A percentile compares a stretch with the other conserved stretches of the same genome.
Conservation (phyloP, 2,888 invertebrate species). For the Dastarcus helophoroides region DNA sequence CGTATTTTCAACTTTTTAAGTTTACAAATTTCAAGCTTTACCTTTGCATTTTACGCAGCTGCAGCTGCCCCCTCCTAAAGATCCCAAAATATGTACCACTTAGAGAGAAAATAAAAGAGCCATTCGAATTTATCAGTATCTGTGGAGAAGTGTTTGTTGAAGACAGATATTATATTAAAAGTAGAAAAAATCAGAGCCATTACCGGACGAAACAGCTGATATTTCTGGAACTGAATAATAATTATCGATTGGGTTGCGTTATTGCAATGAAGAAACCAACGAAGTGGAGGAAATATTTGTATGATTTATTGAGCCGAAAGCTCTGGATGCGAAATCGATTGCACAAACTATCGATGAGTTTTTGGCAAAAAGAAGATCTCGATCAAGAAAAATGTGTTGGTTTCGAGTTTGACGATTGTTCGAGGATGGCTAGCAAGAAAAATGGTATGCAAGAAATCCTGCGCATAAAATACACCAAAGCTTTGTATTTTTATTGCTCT, state of each 20-base stretch:
- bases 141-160: conserved; percentile 21
- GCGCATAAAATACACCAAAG: conserved; percentile 18
- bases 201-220: conserved; percentile 21
- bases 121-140: conserved; percentile 21
- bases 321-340: conserved; percentile 18
- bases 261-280: conserved; percentile 17
- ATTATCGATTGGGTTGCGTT: conserved; percentile 20
- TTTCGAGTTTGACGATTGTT: conserved; percentile 21
- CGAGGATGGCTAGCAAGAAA: conserved; percentile 21
- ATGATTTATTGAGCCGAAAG: conserved; percentile 19
- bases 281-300: conserved; percentile 21
- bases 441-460: conserved; percentile 21
- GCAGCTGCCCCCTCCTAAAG: too few relatives aligned
- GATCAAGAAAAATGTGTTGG: conserved; percentile 18
- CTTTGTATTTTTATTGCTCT: conserved; percentile 22
- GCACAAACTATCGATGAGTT: conserved; percentile 18
- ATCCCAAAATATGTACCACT: too few relatives aligned
- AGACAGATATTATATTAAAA: conserved; percentile 19
- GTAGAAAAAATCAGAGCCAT: conserved; percentile 17
- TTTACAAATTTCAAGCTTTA: too few relatives aligned
- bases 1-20: too few relatives aligned
- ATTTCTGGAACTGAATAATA: conserved; percentile 20
- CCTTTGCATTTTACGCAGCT: too few relatives aligned
- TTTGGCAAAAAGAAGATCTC: conserved; percentile 14
- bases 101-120: too few relatives aligned